Percentiles rank a stretch among this genome's conserved stretches.
Conservation (phyloP, 2,888 invertebrate species). For the Hymenopus coronatus region DNA sequence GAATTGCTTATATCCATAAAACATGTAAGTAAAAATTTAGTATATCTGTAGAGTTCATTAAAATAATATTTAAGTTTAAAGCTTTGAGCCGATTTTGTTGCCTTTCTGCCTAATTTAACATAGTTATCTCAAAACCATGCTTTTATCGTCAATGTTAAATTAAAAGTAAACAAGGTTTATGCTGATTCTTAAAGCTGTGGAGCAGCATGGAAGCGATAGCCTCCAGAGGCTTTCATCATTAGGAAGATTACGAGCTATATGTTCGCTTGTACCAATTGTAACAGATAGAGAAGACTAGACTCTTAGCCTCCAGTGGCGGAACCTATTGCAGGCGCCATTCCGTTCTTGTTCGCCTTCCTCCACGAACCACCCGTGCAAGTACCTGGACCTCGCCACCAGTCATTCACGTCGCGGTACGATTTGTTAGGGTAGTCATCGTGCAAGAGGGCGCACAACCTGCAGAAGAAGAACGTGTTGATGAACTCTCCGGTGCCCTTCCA, state of each 20-base stretch:
- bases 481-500: conserved; percentile 96
- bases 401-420: conserved; percentile 79
- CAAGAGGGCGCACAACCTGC: conserved; percentile 81
- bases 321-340: not conserved
- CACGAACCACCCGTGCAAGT: conserved; percentile 75
- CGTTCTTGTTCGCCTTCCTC: conserved; percentile 47
- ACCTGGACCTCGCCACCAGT: conserved; percentile 86
- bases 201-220: not conserved
- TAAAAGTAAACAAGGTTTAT: not conserved
- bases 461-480: conserved; percentile 94
- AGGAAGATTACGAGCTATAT: not conserved
- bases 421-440: conserved; percentile 62
- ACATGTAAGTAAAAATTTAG: too few relatives aligned
- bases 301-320: not conserved
- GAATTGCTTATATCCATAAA: too few relatives aligned
- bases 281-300: not conserved
- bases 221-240: not conserved
- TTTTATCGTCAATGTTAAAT: not conserved
- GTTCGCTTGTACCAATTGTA: not conserved
- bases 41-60: too few relatives aligned
- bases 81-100: too few relatives aligned
- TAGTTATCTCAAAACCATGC: too few relatives aligned
- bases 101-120: too few relatives aligned
- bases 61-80: too few relatives aligned
- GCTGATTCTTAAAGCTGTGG: not conserved